Base-by-base conservation (phyloP, 2,113 vertebrate genomes). In the Lichenostomus cassidix region DNA sequence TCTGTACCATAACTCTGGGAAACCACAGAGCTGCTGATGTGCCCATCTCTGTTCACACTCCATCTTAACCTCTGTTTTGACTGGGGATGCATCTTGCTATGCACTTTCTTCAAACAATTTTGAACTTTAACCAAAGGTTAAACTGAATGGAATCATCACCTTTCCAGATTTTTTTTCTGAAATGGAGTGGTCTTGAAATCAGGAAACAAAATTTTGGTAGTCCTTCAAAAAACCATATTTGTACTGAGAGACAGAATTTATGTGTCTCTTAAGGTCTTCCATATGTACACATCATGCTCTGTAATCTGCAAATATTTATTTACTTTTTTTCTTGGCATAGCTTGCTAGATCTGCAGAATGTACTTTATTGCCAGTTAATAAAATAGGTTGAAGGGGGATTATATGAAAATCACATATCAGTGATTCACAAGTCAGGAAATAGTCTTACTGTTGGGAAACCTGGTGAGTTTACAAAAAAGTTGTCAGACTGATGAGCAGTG, bases 401-500 rank as follows among this genome's bases (percentile, higher is more conserved):
- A 68, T 22, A 8, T 67, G 59, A 70, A 60, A 79, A 37, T 49
- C 21, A 12, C 41, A 13, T 86, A 73, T 93, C 35, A 65, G 31
- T 94, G 86, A 85, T 90, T 94, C 67, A 87, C 37, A 60, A 89
- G 53, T 83, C 65, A 87, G 81, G 68, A 95, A 95, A 49, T 87
- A 86, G 90, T 86, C 90, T 74, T 64, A 56, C 63, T 88, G 31
- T 75, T 83, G 71, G 60, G 92, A 94, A 92, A 77, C n/a, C 14
- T 84, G 86, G 69, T 93, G 88, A 96, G 67, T 95, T 95, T 81
- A 44, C 73, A 22, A 35, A 69, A 87, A 95, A 85, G 2, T 80
- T 97, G 96, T 92, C 86, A 95, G 56, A 86, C 63, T 55, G 87
- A 94, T 91, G 59, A 68, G 60, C 91, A 88, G 56, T 95, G 64